A percentile compares a stretch with the other conserved stretches of the same genome.
Conservation (phyloP, 2,888 invertebrate species). For the Creontiades dilutus region DNA sequence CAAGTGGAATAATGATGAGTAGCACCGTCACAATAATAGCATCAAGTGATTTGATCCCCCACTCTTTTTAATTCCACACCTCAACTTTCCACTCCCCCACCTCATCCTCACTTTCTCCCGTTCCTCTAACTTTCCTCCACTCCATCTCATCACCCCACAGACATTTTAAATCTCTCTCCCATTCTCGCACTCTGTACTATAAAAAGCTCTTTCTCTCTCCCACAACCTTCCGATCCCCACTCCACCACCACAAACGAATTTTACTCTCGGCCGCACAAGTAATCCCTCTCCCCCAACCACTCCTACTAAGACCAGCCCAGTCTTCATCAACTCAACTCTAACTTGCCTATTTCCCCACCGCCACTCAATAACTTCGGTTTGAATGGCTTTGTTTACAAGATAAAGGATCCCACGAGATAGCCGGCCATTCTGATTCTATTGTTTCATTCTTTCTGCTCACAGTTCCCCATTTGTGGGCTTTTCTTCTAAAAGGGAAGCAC, state of each 20-base stretch:
- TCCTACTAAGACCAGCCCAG: too few species aligned
- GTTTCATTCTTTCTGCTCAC: constrained; percentile 8
- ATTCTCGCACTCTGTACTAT: background rate
- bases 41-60: background rate
- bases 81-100: background rate
- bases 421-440: constrained; percentile 13
- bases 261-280: constrained; percentile 2
- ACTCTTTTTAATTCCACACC: background rate
- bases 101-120: background rate
- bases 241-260: background rate
- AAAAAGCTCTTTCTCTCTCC: background rate
- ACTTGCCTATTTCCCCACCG: background rate
- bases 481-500: background rate
- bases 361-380: constrained; percentile 19
- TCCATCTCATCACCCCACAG: background rate
- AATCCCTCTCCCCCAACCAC: background rate
- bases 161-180: background rate
- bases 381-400: constrained; percentile 32
- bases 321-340: constrained; percentile 23
- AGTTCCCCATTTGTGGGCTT: constrained; percentile 8
- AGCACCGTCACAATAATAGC: too few species aligned
- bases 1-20: too few species aligned
- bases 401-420: background rate
- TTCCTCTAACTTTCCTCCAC: background rate
- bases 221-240: background rate